These are phyloP conservation scores for Leptopterna dolabrata DNA, from an alignment of 2,888 invertebrate species.

Conservation along the genomic window DNA sequence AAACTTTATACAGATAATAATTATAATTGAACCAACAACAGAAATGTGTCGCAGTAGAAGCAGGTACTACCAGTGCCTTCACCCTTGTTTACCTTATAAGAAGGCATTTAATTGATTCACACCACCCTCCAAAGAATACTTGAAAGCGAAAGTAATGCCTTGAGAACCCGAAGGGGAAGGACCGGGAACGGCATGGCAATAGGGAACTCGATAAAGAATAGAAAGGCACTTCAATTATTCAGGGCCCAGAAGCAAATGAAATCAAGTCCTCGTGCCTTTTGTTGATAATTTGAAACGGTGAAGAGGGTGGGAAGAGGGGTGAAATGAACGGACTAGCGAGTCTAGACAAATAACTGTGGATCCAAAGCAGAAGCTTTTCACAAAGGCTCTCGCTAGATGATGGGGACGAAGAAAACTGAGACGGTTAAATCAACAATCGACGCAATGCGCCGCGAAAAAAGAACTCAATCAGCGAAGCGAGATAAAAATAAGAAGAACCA, in stretches of 20 bases:
- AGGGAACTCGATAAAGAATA: conserved; percentile 32
- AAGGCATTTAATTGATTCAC: conserved; percentile 45
- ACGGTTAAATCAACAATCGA: conserved; percentile 36
- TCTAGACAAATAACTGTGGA: conserved; percentile 21
- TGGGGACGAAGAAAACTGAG: background rate
- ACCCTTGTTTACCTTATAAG: conserved; percentile 38
- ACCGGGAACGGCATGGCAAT: background rate
- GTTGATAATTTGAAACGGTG: conserved; percentile 45
- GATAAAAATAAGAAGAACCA: background rate
- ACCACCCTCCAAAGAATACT: conserved; percentile 10
- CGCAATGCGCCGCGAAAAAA: background rate
- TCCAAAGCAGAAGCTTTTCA: background rate
- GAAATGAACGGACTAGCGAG: conserved; percentile 5
- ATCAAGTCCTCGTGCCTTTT: conserved; percentile 42
- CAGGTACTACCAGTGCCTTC: background rate
- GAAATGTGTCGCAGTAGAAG: background rate
- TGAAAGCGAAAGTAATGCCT: conserved; percentile 15
- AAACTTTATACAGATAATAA: too few relatives aligned
- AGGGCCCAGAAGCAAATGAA: conserved; percentile 31
- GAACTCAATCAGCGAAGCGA: conserved; percentile 1
- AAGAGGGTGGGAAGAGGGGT: background rate
- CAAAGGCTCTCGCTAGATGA: background rate
- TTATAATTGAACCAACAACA: background rate
- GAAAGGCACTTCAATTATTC: conserved; percentile 50
- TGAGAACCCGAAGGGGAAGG: background rate